Evolutionary conservation across 2,113 vertebrate species (phyloP).

Genomic region (Ceyx cyanopectus): DNA sequence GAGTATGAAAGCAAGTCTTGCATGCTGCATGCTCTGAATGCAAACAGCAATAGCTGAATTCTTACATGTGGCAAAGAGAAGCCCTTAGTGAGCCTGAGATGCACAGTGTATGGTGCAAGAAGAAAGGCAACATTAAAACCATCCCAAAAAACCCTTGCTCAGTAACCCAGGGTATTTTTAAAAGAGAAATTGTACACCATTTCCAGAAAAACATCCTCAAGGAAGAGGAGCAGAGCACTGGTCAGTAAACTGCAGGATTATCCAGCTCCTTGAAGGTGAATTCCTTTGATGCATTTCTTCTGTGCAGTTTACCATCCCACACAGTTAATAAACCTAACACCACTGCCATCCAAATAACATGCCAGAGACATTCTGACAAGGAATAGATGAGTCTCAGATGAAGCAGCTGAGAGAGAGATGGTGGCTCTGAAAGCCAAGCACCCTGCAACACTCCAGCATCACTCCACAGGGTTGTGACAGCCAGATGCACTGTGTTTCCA

Average conservation of each 20-base stretch:
- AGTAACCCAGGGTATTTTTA: neutral
- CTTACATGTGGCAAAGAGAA: neutral
- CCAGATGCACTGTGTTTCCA: neutral
- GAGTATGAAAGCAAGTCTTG: neutral
- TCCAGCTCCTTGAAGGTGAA: constrained; percentile 58
- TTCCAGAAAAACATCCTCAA: neutral
- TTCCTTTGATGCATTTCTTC: constrained; percentile 56
- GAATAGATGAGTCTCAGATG: constrained; percentile 17
- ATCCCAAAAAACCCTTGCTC: neutral
- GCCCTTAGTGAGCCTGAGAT: neutral
- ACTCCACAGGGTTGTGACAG: neutral
- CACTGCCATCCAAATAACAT: constrained; percentile 54
- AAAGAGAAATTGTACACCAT: neutral
- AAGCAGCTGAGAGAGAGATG: neutral
- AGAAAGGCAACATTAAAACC: neutral
- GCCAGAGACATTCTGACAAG: constrained; percentile 54
- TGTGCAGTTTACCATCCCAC: constrained; percentile 51
- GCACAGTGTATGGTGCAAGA: accelerated
- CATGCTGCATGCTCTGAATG: neutral
- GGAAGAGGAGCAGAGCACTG: neutral
- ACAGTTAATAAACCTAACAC: constrained; percentile 32
- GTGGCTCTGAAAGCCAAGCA: neutral
- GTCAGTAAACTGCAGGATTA: constrained; percentile 43
- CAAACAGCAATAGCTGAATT: neutral
- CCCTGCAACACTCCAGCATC: neutral